Evolutionary conservation across 2,888 invertebrate genomes (phyloP), one percentile per base, ranked within the genome.

Genomic region (Ethmia dodecea): DNA sequence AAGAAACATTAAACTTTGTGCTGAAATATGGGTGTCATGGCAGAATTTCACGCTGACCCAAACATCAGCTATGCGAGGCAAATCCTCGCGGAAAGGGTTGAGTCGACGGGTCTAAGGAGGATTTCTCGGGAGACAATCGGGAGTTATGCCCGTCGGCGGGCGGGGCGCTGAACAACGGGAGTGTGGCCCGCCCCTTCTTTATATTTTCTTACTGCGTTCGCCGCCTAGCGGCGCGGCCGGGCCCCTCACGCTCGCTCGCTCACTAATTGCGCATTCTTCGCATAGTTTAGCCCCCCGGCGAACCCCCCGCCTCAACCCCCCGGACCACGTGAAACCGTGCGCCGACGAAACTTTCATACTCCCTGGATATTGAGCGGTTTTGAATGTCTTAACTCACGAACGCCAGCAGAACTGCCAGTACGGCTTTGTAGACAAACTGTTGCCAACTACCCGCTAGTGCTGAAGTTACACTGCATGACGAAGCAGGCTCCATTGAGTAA

Each of bases 201-300:
- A 90, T 90, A 89, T 89, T 89, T 90, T 90, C 90, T 89, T 86
- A 83, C 83, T 89, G 89, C 87, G 79, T 83, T 83, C 83, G 81
- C 81, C 84, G 76, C 77, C 80, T 80, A 67, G 78, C 78, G 76
- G 75, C 81, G 75, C 84, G 86, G 86, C 87, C 86, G 88, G 89
- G 88, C 89, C 84, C 83, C 86, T 79, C 87, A 87, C 87, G 88
- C 89, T 88, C 89, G 91, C 89, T 89, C 90, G 91, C 90, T 92
- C 94, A 94, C 94, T 94, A 94, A 95, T 95, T 94, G 94, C 94
- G 93, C 94, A 95, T 94, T 95, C 94, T 94, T 94, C 93, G 93
- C 94, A 94, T 94, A 94, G 94, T 94, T 94, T 93, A 92, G 91
- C 89, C 89, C 91, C 89, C 88, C 81, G 83, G 80, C 88, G 83